These are phyloP conservation scores for Pristis pectinata DNA, from an alignment of 2,797 vertebrate species.

Conservation along the genomic window DNA sequence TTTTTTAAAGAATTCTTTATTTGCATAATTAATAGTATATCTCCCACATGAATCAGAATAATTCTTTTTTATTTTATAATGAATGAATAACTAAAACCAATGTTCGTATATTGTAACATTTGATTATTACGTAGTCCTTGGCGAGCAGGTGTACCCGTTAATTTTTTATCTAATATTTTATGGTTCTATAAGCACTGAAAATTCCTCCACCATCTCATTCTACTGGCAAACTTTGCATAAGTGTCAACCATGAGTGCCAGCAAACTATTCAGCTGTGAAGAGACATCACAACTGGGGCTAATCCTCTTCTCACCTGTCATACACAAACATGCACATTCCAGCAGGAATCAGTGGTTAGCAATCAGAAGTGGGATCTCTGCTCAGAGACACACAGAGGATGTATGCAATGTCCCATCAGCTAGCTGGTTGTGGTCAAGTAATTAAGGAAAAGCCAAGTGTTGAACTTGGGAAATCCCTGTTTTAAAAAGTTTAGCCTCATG, in stretches of 20 bases:
- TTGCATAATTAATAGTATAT: not conserved
- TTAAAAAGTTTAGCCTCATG: not conserved
- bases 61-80: not conserved
- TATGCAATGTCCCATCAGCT: not conserved
- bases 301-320: not conserved
- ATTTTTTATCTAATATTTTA: not conserved
- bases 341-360: conserved; percentile 5
- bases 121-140: not conserved
- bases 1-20: not conserved
- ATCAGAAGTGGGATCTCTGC: not conserved
- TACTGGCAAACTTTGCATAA: conserved; percentile 10
- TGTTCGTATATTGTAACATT: not conserved
- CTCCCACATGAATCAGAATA: not conserved
- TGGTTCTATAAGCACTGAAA: not conserved
- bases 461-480: not conserved
- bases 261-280: conserved; percentile 11
- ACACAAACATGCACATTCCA: not conserved
- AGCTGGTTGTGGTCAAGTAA: not conserved
- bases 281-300: not conserved
- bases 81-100: not conserved
- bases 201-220: not conserved
- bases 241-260: conserved; percentile 20
- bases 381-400: not conserved
- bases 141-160: not conserved
- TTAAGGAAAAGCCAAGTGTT: not conserved